Evolutionary conservation across 2,113 vertebrate species (phyloP).

Genomic region (Thermophis baileyi): DNA sequence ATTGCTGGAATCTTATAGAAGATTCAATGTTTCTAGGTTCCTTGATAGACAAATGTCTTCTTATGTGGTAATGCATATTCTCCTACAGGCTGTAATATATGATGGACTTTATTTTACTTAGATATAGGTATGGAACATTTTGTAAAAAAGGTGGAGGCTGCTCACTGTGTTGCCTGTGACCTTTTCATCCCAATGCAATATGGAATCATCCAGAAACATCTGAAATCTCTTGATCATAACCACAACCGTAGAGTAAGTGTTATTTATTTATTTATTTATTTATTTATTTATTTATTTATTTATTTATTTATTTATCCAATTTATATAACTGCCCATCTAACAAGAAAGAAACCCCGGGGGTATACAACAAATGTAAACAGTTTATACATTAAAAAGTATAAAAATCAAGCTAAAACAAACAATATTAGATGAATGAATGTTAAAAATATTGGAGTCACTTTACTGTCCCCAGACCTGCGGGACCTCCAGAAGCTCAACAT

Average conservation of each 20-base stretch:
- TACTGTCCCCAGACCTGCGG: background rate
- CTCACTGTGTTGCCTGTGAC: slow-evolving; percentile 88
- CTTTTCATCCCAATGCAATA: slow-evolving; percentile 92
- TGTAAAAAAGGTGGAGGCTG: slow-evolving; percentile 88
- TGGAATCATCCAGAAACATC: slow-evolving; percentile 86
- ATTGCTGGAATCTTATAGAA: background rate
- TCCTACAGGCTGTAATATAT: background rate
- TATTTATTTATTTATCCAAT: background rate
- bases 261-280: too few relatives aligned
- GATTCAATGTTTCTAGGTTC: background rate
- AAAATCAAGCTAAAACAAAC: background rate
- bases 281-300: background rate
- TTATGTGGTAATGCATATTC: background rate
- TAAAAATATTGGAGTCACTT: background rate
- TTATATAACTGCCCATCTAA: background rate
- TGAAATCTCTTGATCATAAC: slow-evolving; percentile 87
- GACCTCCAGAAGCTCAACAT: background rate
- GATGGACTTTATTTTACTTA: slow-evolving; percentile 33
- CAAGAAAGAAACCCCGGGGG: too few relatives aligned
- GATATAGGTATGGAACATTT: slow-evolving; percentile 92
- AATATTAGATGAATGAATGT: background rate
- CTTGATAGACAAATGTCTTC: background rate
- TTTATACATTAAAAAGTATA: too few relatives aligned
- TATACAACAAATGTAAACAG: too few relatives aligned
- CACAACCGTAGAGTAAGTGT: slow-evolving; percentile 83